Base-by-base conservation (phyloP, 1,140 invertebrate species). In the Pantala flavescens region DNA sequence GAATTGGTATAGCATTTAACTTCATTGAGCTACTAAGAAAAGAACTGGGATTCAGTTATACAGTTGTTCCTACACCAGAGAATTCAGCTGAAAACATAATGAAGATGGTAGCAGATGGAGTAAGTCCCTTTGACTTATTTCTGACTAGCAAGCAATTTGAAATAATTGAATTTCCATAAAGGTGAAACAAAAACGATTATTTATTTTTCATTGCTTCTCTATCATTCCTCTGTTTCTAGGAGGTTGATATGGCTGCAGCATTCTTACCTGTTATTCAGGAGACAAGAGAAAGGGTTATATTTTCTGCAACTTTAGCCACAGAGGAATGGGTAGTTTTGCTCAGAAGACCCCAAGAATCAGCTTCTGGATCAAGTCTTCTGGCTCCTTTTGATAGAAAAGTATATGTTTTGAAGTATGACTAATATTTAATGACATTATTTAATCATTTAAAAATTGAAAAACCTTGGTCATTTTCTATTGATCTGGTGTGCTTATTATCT, bases 361-460 rank as follows among this genome's bases (percentile, higher is more conserved):
- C 92, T 0, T 88, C 90, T n/a, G 92, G 93, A 0, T 91, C 92
- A 0, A 93, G 93, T 36, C 83, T 95, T 9, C 80, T 94, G 24
- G 92, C 92, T 12, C 93, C 93, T 0, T 95, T 95, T 78, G 88
- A 89, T 70, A 83, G 82, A 11, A 84, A 87, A 73, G 83, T 84
- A 77, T 76, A 71, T 73, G 19, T 36, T 7, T n/a, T 71, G 11
- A 55, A 36, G 9, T 23, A 43, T 36, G 28, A 36, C 2, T n/a
- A n/a, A n/a, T n/a, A n/a, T n/a, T n/a, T n/a, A n/a, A n/a, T n/a
- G n/a, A n/a, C n/a, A n/a, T n/a, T n/a, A n/a, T n/a, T n/a, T n/a
- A 36, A 9, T 36, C 28, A 5, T 36, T 5, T 36, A 9, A 36
- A 36, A 36, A 36, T 36, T 36, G 2, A 19, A 21, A 19, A 74